Base-by-base conservation (phyloP, 2,113 vertebrate species). In the Dissostichus mawsoni region DNA sequence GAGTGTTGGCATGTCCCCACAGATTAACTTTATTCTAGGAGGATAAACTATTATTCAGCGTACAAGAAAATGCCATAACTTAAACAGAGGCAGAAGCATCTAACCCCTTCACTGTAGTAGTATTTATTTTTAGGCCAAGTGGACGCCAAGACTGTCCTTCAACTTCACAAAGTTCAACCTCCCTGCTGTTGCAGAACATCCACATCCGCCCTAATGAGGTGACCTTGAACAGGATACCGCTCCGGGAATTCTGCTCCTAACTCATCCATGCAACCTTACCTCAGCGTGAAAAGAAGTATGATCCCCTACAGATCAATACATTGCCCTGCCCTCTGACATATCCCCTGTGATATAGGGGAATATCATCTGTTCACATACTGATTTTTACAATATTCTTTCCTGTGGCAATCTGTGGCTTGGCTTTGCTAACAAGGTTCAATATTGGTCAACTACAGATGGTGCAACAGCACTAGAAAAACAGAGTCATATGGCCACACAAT, bases 151-250 rank as follows among this genome's bases (percentile, higher is more conserved):
- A 74, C 52, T 29, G 51, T 74, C 56, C 78, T 83, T 71, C 69
- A 78, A 62, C 67, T 70, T 57, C 56, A 75, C 50, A 78, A 75
- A 76, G 74, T 55, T 65, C 25, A 73, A 73, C 18, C 71, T 67
- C 48, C 62, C 57, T 83, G 69, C 67, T 50, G 33, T 58, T 48
- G 23, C 13, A 17, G 57, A 29, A 14, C 62, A 48, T 70, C 61
- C 14, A 8, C 48, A 56, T 77, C 63, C 17, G 5, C 25, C 36
- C 23, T 2, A 29, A 55, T 25, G 17, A 70, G 64, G 45, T 64
- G 69, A 87, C 83, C 85, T 80, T 87, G 74, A 74, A 74, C 29
- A 57, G 61, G 74, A 81, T 18, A 4, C 25, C 62, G 63, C 56
- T 72, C 66, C 1, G n/a, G 71, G 47, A 81, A 74, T 25, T 45